Conservation (phyloP, 2,888 invertebrate species). For the Caenorhabditis virilis region DNA sequence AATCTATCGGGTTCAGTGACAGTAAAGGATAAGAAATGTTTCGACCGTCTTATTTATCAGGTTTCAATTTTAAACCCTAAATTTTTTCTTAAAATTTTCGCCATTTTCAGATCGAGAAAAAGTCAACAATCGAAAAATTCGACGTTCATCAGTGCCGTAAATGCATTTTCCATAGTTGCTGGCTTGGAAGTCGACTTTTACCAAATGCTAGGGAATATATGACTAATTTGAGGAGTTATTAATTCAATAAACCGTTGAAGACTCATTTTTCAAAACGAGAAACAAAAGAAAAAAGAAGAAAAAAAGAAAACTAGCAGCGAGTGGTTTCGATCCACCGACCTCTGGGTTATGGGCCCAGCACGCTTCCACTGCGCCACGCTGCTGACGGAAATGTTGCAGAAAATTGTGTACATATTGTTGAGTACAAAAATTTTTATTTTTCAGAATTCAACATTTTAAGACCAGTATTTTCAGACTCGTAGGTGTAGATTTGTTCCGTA, state of each 20-base stretch:
- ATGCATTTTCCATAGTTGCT: conserved; percentile 67
- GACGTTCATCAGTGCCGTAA: conserved; percentile 67
- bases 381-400: too few relatives aligned
- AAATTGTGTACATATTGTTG: too few relatives aligned
- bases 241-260: background rate
- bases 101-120: conserved; percentile 46
- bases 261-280: background rate
- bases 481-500: too few relatives aligned
- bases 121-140: conserved; percentile 65
- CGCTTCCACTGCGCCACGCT: conserved; percentile 72
- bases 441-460: conserved; percentile 3
- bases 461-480: too few relatives aligned
- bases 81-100: background rate
- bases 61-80: conserved; percentile 30
- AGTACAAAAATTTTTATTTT: conserved; percentile 2
- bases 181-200: conserved; percentile 62
- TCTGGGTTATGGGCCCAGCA: conserved; percentile 88
- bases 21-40: conserved; percentile 66
- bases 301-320: conserved; percentile 47
- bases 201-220: conserved; percentile 63
- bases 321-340: conserved; percentile 77
- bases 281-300: background rate
- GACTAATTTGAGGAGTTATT: conserved; percentile 62
- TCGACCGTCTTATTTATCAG: conserved; percentile 65
- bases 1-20: conserved; percentile 66